These are phyloP conservation scores for Cynopterus brachyotis DNA, from an alignment of 2,113 vertebrate genomes.

Conservation along the genomic window DNA sequence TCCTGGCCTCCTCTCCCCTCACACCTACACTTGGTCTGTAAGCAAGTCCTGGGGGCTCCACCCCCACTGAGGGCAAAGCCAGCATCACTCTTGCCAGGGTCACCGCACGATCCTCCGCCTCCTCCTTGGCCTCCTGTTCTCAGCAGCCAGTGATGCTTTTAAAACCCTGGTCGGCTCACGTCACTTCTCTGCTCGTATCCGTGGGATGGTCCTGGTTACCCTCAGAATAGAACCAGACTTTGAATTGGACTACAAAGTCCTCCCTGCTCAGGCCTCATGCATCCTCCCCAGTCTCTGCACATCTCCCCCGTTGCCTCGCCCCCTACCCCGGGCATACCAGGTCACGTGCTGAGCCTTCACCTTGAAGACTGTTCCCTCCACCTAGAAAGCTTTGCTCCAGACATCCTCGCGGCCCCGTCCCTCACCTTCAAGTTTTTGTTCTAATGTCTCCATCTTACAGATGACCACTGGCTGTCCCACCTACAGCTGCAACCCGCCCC, in stretches of 20 bases:
- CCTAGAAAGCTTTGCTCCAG: background rate
- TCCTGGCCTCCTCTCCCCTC: too few species aligned
- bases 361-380: background rate
- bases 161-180: background rate
- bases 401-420: background rate
- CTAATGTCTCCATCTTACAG: too few species aligned
- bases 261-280: background rate
- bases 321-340: too few species aligned
- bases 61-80: background rate
- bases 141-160: background rate
- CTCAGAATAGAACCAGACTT: background rate
- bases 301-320: background rate
- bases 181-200: background rate
- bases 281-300: background rate
- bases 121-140: background rate
- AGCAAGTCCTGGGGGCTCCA: background rate
- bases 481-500: background rate
- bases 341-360: background rate
- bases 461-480: too few species aligned
- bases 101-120: background rate
- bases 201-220: fast-evolving
- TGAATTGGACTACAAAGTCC: fast-evolving
- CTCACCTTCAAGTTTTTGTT: background rate
- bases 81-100: fast-evolving
- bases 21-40: background rate